Conservation (phyloP, 2,888 invertebrate genomes). For the Pyrrhia umbra region DNA sequence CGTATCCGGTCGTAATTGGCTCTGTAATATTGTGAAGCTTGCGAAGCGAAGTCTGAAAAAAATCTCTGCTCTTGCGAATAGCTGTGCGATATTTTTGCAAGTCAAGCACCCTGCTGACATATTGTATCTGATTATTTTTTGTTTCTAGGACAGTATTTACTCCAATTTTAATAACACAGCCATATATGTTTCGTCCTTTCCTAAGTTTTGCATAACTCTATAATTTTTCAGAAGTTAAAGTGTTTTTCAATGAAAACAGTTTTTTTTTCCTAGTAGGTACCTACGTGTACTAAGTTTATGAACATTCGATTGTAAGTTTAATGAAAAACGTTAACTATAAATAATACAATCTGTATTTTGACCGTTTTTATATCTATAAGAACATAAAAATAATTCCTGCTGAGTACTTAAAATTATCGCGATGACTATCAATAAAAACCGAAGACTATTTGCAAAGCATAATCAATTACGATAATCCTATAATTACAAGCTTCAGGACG, state of each 20-base stretch:
- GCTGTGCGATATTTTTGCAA: slow-evolving; percentile 38
- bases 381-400: background rate
- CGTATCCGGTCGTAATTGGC: slow-evolving; percentile 14
- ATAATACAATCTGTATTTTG: no score
- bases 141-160: slow-evolving; percentile 8
- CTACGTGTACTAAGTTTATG: no score
- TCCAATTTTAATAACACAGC: background rate
- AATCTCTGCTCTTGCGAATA: slow-evolving; percentile 34
- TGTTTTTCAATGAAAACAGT: no score
- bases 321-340: no score
- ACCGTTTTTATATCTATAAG: no score
- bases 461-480: slow-evolving; percentile 47
- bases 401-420: background rate
- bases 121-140: slow-evolving; percentile 13
- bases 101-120: background rate
- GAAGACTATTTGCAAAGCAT: slow-evolving; percentile 16
- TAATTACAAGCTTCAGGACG: slow-evolving; percentile 35
- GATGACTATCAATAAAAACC: background rate
- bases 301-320: no score
- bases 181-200: no score
- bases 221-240: background rate
- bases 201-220: background rate
- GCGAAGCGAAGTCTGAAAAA: slow-evolving; percentile 40
- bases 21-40: slow-evolving; percentile 23
- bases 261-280: no score